Percentiles rank a stretch among this genome's conserved stretches.
Evolutionary conservation across 2,113 vertebrate genomes (phyloP).

Genomic region (Sinocyclocheilus anophthalmus): DNA sequence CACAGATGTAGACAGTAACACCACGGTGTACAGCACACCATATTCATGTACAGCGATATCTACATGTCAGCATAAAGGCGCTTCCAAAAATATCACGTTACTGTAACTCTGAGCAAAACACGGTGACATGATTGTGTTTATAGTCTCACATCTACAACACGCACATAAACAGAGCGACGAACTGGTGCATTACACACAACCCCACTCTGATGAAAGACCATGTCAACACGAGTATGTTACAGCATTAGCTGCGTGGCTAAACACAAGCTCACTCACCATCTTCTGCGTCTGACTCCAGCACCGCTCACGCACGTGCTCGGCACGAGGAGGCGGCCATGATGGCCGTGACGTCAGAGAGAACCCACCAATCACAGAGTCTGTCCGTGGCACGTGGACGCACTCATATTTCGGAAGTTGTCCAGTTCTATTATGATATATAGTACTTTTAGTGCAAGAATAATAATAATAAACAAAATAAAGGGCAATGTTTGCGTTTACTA

Average conservation of each 20-base stretch:
- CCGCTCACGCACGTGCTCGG: constrained; percentile 40
- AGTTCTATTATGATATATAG: too few species aligned
- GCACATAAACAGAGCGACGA: too few species aligned
- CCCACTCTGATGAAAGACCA: background rate
- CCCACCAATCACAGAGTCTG: background rate
- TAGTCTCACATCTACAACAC: too few species aligned
- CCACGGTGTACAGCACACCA: too few species aligned
- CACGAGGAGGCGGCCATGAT: constrained; percentile 74
- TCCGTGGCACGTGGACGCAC: background rate
- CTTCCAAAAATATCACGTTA: too few species aligned
- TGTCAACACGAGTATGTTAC: background rate
- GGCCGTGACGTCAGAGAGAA: constrained; percentile 57
- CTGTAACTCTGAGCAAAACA: too few species aligned
- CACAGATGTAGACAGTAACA: background rate
- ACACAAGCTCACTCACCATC: background rate
- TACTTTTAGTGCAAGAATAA: too few species aligned
- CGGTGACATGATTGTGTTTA: background rate
- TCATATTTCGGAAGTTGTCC: too few species aligned
- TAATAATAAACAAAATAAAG: too few species aligned
- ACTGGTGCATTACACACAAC: background rate
- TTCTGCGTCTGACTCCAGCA: background rate
- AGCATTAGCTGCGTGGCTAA: background rate
- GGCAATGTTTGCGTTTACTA: too few species aligned
- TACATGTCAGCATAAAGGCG: too few species aligned
- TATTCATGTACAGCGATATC: too few species aligned